Evolutionary conservation across 2,113 vertebrate genomes (phyloP).

Genomic region (Gymnorhina tibicen): DNA sequence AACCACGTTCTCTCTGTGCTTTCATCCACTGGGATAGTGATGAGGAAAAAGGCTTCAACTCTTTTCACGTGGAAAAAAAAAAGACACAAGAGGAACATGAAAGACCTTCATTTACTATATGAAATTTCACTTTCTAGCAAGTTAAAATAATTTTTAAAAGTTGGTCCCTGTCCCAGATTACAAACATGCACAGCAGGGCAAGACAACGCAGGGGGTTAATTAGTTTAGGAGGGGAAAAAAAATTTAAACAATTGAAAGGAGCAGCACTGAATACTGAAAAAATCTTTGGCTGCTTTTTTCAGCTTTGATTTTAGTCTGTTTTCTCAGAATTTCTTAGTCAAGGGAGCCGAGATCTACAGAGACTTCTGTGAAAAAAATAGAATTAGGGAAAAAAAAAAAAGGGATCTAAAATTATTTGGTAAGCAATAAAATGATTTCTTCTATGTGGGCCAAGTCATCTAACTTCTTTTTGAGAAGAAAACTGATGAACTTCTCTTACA

Average conservation of each 20-base stretch:
- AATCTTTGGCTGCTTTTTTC: neutral
- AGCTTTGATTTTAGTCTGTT: neutral
- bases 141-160: conserved; percentile 32
- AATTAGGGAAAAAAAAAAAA: neutral
- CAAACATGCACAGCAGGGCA: neutral
- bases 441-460: neutral
- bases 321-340: neutral
- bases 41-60: neutral
- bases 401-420: neutral
- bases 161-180: conserved; percentile 21
- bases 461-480: conserved; percentile 25
- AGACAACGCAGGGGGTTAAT: conserved; percentile 6
- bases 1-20: conserved; percentile 3
- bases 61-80: neutral
- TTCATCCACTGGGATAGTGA: conserved; percentile 28
- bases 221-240: neutral
- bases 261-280: neutral
- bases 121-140: conserved; percentile 15
- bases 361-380: neutral
- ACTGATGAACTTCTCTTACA: conserved; percentile 9
- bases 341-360: neutral
- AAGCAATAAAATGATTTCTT: neutral
- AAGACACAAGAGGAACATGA: neutral
- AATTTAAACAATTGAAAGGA: conserved; percentile 24
- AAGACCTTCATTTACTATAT: neutral